These are phyloP conservation scores for Hipparchia sbordonii DNA, from an alignment of 2,888 invertebrate genomes.

Conservation along the genomic window DNA sequence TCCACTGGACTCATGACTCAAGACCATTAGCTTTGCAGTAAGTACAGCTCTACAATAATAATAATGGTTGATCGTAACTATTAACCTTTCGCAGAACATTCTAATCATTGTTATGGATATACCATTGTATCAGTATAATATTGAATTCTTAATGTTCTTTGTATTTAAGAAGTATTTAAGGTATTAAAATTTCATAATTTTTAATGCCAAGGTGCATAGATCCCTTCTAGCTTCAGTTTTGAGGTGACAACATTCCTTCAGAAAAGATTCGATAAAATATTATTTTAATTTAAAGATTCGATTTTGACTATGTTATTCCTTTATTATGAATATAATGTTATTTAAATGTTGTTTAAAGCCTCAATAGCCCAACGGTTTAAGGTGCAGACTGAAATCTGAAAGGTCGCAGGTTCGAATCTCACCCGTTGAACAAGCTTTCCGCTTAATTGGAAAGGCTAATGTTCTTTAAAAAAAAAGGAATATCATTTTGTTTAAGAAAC, in stretches of 20 bases:
- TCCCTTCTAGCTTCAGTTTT: background rate
- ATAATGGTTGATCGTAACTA: background rate
- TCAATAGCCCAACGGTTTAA: no score
- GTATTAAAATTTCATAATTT: background rate
- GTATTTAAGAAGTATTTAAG: background rate
- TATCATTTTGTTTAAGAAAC: conserved; percentile 24
- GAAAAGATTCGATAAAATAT: no score
- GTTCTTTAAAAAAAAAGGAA: background rate
- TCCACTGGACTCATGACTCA: conserved; percentile 80
- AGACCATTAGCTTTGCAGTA: conserved; percentile 73
- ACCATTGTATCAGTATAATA: no score
- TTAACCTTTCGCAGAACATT: background rate
- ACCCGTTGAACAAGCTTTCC: background rate
- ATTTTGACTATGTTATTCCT: background rate
- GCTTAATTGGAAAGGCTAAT: background rate
- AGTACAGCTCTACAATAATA: conserved; percentile 44
- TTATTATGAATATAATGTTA: no score
- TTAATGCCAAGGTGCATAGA: background rate
- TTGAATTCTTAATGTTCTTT: background rate
- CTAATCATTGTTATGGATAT: background rate
- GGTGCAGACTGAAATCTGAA: no score
- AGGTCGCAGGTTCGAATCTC: no score
- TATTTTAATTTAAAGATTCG: no score
- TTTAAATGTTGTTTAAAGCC: no score
- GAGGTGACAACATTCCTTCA: background rate